Percentiles rank a stretch among this genome's conserved stretches.
Evolutionary conservation across 2,797 vertebrate genomes (phyloP).

Genomic region (Eleutherodactylus coqui): DNA sequence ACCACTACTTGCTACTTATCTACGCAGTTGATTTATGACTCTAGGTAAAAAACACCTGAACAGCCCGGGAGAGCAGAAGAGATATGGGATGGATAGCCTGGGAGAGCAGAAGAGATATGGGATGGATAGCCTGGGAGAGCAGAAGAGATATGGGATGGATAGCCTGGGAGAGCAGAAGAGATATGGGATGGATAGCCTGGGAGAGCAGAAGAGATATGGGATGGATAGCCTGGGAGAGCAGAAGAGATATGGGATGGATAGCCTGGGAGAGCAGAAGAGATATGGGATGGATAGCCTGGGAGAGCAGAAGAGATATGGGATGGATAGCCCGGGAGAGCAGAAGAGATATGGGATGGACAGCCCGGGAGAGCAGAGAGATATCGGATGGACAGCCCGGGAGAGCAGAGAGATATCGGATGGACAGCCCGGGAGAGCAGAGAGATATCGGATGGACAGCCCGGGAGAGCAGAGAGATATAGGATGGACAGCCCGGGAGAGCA

Average conservation of each 20-base stretch:
- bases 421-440: too few relatives aligned
- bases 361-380: not conserved
- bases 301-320: not conserved
- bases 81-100: not conserved
- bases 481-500: not conserved
- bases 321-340: not conserved
- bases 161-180: not conserved
- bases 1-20: not conserved
- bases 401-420: not conserved
- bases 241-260: slow-evolving; percentile 4
- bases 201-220: not conserved
- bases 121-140: not conserved
- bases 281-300: not conserved
- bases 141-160: not conserved
- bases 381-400: not conserved
- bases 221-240: not conserved
- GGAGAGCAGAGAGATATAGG: not conserved
- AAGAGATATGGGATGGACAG: slow-evolving; percentile 1
- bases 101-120: not conserved
- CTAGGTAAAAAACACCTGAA: slow-evolving; percentile 10
- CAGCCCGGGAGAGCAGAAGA: not conserved
- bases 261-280: not conserved
- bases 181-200: not conserved
- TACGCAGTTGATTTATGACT: slow-evolving; percentile 2
- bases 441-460: too few relatives aligned